phyloP scores from a whole-genome alignment of 2,888 invertebrate species.

The Meliscaeva auricollis region DNA sequence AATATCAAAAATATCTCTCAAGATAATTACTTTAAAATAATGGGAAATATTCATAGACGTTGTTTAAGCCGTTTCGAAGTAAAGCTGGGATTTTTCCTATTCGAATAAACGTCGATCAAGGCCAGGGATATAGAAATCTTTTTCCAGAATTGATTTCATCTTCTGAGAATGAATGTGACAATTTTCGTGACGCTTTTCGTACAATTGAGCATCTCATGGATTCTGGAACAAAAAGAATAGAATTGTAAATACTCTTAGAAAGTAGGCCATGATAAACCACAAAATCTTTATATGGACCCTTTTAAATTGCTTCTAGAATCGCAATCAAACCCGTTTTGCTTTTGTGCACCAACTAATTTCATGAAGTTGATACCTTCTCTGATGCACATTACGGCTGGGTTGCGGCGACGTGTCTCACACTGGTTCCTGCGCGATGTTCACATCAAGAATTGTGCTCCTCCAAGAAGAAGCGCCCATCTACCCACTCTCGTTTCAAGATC shows the following conservation, averaged over 20 bases:
- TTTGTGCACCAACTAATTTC: slow-evolving; percentile 23
- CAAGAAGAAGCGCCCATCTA: slow-evolving; percentile 75
- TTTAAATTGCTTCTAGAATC: slow-evolving; percentile 26
- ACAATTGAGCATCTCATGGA: slow-evolving; percentile 63
- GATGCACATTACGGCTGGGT: slow-evolving; percentile 54
- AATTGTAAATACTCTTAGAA: slow-evolving; percentile 37
- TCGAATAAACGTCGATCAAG: slow-evolving; percentile 34
- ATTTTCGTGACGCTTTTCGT: slow-evolving; percentile 59
- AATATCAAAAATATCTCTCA: too few species aligned
- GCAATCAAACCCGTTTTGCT: slow-evolving; percentile 45
- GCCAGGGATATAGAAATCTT: slow-evolving; percentile 41
- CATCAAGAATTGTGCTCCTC: slow-evolving; percentile 74
- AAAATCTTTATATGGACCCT: slow-evolving; percentile 30
- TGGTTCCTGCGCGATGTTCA: slow-evolving; percentile 73
- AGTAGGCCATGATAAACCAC: slow-evolving; percentile 32
- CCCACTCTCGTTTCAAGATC: slow-evolving; percentile 71
- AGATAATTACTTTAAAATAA: too few species aligned
- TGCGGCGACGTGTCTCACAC: slow-evolving; percentile 76
- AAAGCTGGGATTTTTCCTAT: too few species aligned
- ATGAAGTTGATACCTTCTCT: slow-evolving; percentile 11
- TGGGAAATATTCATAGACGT: too few species aligned
- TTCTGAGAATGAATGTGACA: slow-evolving; percentile 68
- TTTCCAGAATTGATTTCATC: slow-evolving; percentile 53
- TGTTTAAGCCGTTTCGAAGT: too few species aligned
- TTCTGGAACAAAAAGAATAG: slow-evolving; percentile 68